Evolutionary conservation across 2,888 invertebrate genomes (phyloP).

Genomic region (Coelogynopora nodosa): DNA sequence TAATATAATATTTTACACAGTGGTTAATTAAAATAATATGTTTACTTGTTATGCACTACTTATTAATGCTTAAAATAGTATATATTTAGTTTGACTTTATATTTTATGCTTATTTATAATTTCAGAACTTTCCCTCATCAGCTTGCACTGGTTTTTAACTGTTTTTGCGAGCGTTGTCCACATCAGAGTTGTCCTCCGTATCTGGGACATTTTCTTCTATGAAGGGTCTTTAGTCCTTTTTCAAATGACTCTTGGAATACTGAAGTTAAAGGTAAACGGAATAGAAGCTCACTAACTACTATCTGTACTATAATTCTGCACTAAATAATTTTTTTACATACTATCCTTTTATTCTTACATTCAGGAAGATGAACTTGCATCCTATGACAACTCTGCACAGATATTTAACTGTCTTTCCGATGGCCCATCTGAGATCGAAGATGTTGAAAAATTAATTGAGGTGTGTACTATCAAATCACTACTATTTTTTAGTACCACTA

Average conservation of each 20-base stretch:
- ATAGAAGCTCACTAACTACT: background rate
- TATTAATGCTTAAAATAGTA: too few relatives aligned
- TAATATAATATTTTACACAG: too few relatives aligned
- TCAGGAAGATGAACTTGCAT: constrained; percentile 73
- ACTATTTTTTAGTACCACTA: too few relatives aligned
- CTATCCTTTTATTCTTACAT: background rate
- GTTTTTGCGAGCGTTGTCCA: constrained; percentile 92
- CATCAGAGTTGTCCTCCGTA: constrained; percentile 82
- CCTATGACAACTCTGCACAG: constrained; percentile 88
- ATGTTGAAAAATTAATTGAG: constrained; percentile 79
- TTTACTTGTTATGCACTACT: too few relatives aligned
- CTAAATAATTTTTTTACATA: background rate
- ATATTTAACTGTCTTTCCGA: constrained; percentile 71
- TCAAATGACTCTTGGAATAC: constrained; percentile 86
- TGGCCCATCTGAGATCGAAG: constrained; percentile 70
- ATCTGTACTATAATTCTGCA: background rate
- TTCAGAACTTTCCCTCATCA: constrained; percentile 82
- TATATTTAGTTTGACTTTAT: background rate
- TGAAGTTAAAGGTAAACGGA: constrained; percentile 69
- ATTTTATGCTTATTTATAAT: constrained; percentile 28
- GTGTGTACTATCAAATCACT: constrained; percentile 65
- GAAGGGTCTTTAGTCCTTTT: constrained; percentile 91
- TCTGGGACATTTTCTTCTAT: constrained; percentile 95
- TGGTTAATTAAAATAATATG: too few relatives aligned
- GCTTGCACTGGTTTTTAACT: constrained; percentile 94